Percentiles rank a stretch among this genome's conserved stretches.
Evolutionary conservation across 2,113 vertebrate species (phyloP).

Genomic region (Campylomormyrus numenius): DNA sequence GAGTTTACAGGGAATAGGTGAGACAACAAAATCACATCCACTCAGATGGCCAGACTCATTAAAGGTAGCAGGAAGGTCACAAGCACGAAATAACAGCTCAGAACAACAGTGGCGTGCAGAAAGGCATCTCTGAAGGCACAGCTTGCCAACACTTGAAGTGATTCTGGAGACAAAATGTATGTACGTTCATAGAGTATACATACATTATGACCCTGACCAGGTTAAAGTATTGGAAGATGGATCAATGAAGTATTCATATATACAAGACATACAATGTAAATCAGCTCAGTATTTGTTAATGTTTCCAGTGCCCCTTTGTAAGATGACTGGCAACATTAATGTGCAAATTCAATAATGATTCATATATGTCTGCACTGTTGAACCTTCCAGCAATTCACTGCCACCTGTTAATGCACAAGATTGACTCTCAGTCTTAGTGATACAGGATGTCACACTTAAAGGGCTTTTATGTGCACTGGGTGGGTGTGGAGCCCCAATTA

Average conservation of each 20-base stretch:
- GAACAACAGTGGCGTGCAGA: neutral
- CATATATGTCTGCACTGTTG: slow-evolving; percentile 36
- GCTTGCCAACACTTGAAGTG: neutral
- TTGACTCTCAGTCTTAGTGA: neutral
- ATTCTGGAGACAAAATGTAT: neutral
- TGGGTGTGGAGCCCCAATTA: neutral
- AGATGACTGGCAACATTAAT: slow-evolving; percentile 41
- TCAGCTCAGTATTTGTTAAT: neutral
- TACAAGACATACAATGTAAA: neutral
- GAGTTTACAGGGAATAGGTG: neutral
- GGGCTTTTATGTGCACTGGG: neutral
- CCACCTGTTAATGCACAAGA: slow-evolving; percentile 8
- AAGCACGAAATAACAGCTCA: neutral
- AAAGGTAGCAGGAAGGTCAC: neutral
- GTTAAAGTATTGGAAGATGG: neutral
- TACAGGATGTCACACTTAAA: neutral
- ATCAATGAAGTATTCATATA: neutral
- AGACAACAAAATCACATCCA: neutral
- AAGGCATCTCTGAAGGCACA: neutral
- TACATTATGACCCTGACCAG: neutral
- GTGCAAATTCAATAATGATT: slow-evolving; percentile 48
- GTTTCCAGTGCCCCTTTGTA: neutral
- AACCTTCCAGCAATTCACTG: slow-evolving; percentile 34
- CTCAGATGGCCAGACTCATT: neutral
- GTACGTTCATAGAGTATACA: neutral